phyloP scores from a whole-genome alignment of 2,797 vertebrate species.

The Ctenopoma multispine region DNA sequence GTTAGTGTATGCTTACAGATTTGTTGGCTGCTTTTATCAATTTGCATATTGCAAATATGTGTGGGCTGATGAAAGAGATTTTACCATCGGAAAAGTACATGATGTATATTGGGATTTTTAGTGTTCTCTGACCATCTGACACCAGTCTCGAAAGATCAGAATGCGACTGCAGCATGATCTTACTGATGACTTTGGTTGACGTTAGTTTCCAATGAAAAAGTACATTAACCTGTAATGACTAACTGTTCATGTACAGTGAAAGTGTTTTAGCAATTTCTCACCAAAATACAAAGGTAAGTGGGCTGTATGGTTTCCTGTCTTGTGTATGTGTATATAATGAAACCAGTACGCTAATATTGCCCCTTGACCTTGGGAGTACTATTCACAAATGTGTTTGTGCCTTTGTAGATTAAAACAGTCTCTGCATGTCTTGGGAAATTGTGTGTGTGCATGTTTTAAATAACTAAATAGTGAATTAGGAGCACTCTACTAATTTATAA shows the following conservation, averaged over 20 bases:
- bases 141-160: not conserved
- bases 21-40: slow-evolving; percentile 22
- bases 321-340: not conserved
- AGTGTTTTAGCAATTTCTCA: slow-evolving; percentile 16
- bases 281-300: not conserved
- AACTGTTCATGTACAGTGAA: not conserved
- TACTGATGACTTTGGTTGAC: not conserved
- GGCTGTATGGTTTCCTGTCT: slow-evolving; percentile 25
- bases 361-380: not conserved
- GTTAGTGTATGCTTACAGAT: not conserved
- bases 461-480: not conserved
- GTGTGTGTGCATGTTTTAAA: not conserved
- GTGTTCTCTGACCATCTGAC: slow-evolving; percentile 22
- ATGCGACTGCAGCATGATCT: not conserved
- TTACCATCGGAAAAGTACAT: slow-evolving; percentile 26
- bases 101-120: not conserved
- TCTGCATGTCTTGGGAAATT: not conserved
- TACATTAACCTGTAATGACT: not conserved
- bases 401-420: too few species aligned
- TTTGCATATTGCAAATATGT: slow-evolving; percentile 65
- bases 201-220: not conserved
- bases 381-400: too few species aligned
- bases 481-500: not conserved
- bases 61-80: slow-evolving; percentile 49
- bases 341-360: not conserved